A percentile compares a stretch with the other conserved stretches of the same genome.
Conservation (phyloP, 2,113 vertebrate genomes). For the Labrus mixtus region DNA sequence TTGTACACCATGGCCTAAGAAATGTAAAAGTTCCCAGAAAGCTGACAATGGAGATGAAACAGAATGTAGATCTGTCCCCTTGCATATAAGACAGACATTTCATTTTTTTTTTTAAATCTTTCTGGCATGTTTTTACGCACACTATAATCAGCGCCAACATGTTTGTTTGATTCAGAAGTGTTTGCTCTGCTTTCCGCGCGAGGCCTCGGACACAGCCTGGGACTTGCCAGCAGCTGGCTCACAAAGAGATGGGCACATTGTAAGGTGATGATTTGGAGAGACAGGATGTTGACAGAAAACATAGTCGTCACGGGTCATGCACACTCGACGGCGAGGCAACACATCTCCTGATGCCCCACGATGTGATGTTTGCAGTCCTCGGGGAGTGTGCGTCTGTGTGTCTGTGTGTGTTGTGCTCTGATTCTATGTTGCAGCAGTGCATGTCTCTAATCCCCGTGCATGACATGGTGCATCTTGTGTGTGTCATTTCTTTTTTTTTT, state of each 20-base stretch:
- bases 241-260: slow-evolving; percentile 23
- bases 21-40: slow-evolving; percentile 18
- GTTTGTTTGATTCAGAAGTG: neutral
- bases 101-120: neutral
- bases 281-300: slow-evolving; percentile 72
- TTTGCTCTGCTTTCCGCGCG: neutral
- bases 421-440: slow-evolving; percentile 31
- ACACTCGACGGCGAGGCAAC: slow-evolving; percentile 57
- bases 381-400: slow-evolving; percentile 47
- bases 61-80: neutral
- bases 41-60: neutral
- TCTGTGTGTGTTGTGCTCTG: slow-evolving; percentile 40
- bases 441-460: slow-evolving; percentile 8
- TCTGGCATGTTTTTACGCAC: neutral
- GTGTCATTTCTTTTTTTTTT: slow-evolving; percentile 12
- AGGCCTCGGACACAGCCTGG: neutral
- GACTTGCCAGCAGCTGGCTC: slow-evolving; percentile 21
- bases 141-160: neutral
- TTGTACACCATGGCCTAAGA: slow-evolving; percentile 4
- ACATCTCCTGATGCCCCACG: slow-evolving; percentile 56
- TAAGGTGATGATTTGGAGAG: slow-evolving; percentile 61
- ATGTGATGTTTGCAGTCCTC: slow-evolving; percentile 70
- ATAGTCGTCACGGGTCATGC: slow-evolving; percentile 61
- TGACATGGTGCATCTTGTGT: slow-evolving; percentile 5
- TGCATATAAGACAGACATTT: neutral